These are phyloP conservation scores for Caenorhabditis parvicauda DNA, from an alignment of 2,888 invertebrate species.

Conservation along the genomic window DNA sequence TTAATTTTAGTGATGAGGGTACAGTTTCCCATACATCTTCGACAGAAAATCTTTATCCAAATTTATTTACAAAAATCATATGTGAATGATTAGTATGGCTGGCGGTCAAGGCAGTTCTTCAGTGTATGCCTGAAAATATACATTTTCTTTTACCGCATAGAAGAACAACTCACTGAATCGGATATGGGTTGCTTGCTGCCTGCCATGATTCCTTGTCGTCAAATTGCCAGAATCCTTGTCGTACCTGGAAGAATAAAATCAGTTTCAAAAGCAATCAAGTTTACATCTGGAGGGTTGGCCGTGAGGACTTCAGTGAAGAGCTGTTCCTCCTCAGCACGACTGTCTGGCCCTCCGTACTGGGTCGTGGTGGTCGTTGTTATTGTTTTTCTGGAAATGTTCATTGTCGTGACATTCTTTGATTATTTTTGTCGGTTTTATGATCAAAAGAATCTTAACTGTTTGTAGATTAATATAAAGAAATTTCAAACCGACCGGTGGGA, in stretches of 20 bases:
- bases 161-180: conserved; percentile 53
- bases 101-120: conserved; percentile 56
- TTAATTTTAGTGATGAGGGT: too few species aligned
- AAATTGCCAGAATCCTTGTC: conserved; percentile 61
- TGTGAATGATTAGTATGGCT: conserved; percentile 43
- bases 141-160: neutral
- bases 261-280: neutral
- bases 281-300: conserved; percentile 26
- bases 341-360: conserved; percentile 28
- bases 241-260: conserved; percentile 23
- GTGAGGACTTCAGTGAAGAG: conserved; percentile 38
- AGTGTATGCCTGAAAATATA: conserved; percentile 48
- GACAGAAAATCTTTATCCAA: too few species aligned
- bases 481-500: too few species aligned
- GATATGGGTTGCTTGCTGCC: conserved; percentile 60
- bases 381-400: conserved; percentile 28
- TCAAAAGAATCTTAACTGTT: too few species aligned
- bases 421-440: too few species aligned
- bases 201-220: conserved; percentile 61
- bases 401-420: neutral
- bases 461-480: too few species aligned
- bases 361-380: conserved; percentile 48
- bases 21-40: too few species aligned
- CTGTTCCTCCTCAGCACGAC: conserved; percentile 47
- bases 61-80: too few species aligned